These are phyloP conservation scores for Anoplius nigerrimus DNA, from an alignment of 2,888 invertebrate genomes.

Conservation along the genomic window DNA sequence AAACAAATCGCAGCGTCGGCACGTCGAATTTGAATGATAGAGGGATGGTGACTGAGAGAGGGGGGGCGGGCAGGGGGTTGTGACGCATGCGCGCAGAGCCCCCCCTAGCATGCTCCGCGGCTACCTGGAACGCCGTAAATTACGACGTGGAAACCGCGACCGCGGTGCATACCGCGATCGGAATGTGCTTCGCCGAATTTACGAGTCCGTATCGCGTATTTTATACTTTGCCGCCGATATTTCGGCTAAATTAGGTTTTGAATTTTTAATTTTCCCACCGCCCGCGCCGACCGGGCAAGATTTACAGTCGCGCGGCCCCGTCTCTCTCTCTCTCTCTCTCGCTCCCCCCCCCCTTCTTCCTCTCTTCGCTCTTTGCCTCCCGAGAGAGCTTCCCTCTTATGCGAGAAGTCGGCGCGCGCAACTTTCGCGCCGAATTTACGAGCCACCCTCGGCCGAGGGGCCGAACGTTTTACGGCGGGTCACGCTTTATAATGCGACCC, in stretches of 20 bases:
- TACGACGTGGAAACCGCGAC: too few species aligned
- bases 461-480: constrained; percentile 17
- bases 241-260: constrained; percentile 22
- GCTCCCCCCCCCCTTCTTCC: not conserved
- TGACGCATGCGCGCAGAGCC: too few species aligned
- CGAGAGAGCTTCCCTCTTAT: too few species aligned
- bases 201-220: constrained; percentile 21
- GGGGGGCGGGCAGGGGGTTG: not conserved
- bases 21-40: constrained; percentile 45
- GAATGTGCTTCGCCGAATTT: constrained; percentile 26
- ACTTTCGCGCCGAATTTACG: constrained; percentile 14
- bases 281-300: not conserved
- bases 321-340: too few species aligned
- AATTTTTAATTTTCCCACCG: constrained; percentile 28
- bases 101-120: too few species aligned
- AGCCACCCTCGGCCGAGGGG: constrained; percentile 3
- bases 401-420: too few species aligned
- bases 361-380: not conserved
- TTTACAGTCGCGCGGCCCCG: not conserved
- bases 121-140: too few species aligned
- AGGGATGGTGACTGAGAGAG: constrained; percentile 12
- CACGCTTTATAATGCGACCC: constrained; percentile 13
- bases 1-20: constrained; percentile 28
- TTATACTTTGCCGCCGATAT: constrained; percentile 22
- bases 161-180: constrained; percentile 11